Conservation (phyloP, 2,888 invertebrate species). For the Sinelater perroti region DNA sequence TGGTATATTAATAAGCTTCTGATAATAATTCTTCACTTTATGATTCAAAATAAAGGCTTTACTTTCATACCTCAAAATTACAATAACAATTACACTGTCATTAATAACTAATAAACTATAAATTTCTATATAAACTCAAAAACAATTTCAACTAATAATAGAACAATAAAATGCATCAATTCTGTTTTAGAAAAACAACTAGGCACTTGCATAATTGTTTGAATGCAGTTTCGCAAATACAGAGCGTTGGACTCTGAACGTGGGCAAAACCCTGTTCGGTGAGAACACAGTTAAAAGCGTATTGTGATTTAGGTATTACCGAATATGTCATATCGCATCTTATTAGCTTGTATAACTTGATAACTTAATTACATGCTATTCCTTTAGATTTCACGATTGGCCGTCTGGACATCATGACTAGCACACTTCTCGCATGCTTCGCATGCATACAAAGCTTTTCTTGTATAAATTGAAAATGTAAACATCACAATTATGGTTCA, state of each 20-base stretch:
- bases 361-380: too few relatives aligned
- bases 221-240: constrained; percentile 31
- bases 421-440: not conserved
- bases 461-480: not conserved
- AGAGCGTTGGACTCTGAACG: constrained; percentile 32
- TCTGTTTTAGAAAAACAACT: constrained; percentile 28
- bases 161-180: constrained; percentile 17
- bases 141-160: too few relatives aligned
- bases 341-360: too few relatives aligned
- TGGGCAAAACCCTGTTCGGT: constrained; percentile 40
- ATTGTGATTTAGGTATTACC: constrained; percentile 35
- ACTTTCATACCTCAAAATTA: too few relatives aligned
- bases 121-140: too few relatives aligned
- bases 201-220: constrained; percentile 40
- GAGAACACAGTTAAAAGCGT: constrained; percentile 42
- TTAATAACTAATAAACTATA: too few relatives aligned
- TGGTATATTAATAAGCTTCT: too few relatives aligned
- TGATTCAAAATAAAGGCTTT: too few relatives aligned
- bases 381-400: not conserved
- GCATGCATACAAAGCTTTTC: not conserved
- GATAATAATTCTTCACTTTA: too few relatives aligned
- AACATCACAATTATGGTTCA: constrained; percentile 59
- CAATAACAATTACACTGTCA: too few relatives aligned
- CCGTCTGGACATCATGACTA: not conserved
- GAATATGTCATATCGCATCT: constrained; percentile 31